Evolutionary conservation across 2,888 invertebrate genomes (phyloP), one percentile per base, ranked within the genome.

Genomic region (Polymixis flavicincta): DNA sequence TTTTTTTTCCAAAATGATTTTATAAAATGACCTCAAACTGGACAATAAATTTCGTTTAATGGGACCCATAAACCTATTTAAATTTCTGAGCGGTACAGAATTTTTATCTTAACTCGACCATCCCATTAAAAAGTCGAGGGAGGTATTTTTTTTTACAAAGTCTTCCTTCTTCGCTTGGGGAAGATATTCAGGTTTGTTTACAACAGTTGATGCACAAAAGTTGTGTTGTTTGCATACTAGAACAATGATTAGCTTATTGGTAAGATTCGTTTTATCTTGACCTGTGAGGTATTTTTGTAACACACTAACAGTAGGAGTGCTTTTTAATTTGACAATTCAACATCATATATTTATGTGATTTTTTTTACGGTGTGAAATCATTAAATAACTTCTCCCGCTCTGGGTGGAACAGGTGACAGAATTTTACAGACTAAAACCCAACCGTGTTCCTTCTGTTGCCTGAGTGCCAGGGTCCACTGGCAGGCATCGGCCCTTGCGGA

Each of bases 41-140:
- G 25, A 60, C 54, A 28, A 74, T 86, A 86, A 86, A 84, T 85
- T 85, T 19, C 32, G 17, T 72, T 71, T 82, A 75, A 84, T 81
- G 78, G 76, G 25, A 50, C 71, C 73, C 81, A 71, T 82, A 78
- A 79, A 86, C 77, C 76, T 82, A 73, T 82, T 82, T 74, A 76
- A 82, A 82, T 82, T 76, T 73, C 72, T 57, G 60, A 59, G 59
- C 64, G 45, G 69, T 76, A 79, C 82, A 78, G 32, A 74, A 76
- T 76, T 80, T 85, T 82, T 87, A 82, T 82, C 83, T 74, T 76
- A 74, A 85, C 77, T 79, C 65, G 60, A 70, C 82, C 61, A 25
- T 69, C 28, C 68, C 76, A 75, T 86, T 86, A 74, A 72, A 79
- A 85, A 82, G 71, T 82, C 75, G 59, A 72, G 42, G 57, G 50